A percentile compares a stretch with the other conserved stretches of the same genome.
These are phyloP conservation scores for Hydrochoerus hydrochaeris DNA, from an alignment of 2,113 vertebrate species.

Conservation along the genomic window DNA sequence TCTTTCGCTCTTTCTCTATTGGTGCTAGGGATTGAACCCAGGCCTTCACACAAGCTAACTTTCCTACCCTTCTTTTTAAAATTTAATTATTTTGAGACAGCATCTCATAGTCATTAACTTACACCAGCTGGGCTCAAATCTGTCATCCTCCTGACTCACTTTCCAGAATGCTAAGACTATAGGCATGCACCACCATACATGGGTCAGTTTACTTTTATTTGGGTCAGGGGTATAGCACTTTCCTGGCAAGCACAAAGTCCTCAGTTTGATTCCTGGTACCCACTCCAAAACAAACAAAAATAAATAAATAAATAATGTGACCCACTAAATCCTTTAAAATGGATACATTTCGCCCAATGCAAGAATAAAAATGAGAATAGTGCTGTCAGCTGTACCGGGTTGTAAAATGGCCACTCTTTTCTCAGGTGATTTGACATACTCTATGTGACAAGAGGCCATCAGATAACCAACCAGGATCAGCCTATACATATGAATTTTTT, in stretches of 20 bases:
- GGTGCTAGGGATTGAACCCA: neutral
- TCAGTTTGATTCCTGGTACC: no score
- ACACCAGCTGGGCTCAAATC: neutral
- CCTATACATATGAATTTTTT: neutral
- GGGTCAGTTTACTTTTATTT: slow-evolving; percentile 27
- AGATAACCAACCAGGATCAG: neutral
- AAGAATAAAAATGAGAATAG: slow-evolving; percentile 4
- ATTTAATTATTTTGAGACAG: neutral
- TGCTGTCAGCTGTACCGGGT: neutral
- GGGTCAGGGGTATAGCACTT: no score
- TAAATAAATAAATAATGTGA: neutral
- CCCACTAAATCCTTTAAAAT: neutral
- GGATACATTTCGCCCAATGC: neutral
- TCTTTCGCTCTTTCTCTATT: neutral
- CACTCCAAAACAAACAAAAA: no score
- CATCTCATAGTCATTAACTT: neutral
- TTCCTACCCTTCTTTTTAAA: neutral
- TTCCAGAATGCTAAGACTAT: neutral
- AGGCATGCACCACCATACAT: neutral
- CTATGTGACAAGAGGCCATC: slow-evolving; percentile 2
- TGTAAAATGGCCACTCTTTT: neutral
- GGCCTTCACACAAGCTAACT: neutral
- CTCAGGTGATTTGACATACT: neutral
- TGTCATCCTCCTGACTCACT: neutral
- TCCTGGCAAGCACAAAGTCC: no score